phyloP scores from a whole-genome alignment of 1,140 invertebrate genomes.

The Zaprionus ghesquierei region DNA sequence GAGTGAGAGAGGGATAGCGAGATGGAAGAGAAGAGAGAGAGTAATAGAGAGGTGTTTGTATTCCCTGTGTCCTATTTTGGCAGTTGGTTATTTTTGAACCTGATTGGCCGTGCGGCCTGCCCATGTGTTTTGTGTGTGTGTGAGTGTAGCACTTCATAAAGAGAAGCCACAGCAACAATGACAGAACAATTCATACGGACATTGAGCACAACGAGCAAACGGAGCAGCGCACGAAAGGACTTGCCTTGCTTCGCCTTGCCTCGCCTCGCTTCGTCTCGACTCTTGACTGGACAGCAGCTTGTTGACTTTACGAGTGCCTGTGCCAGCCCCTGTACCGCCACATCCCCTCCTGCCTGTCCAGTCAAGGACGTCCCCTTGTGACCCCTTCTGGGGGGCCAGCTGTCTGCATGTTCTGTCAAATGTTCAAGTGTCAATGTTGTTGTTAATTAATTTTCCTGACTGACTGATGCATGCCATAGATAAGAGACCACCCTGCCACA shows the following conservation, averaged over 20 bases:
- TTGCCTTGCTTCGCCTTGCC: conserved; percentile 35
- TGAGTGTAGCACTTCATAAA: conserved; percentile 21
- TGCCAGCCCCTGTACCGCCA: too few species aligned
- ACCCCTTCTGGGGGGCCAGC: conserved; percentile 1
- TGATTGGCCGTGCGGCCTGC: conserved; percentile 26
- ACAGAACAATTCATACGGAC: conserved; percentile 45
- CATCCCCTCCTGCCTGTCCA: not conserved
- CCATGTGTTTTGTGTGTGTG: not conserved
- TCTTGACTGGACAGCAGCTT: conserved; percentile 65
- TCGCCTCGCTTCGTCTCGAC: conserved; percentile 40
- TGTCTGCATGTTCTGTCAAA: conserved; percentile 68
- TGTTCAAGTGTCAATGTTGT: conserved; percentile 79
- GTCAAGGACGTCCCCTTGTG: not conserved
- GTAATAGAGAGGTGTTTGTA: not conserved
- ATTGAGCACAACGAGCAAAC: conserved; percentile 25
- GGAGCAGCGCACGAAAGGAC: conserved; percentile 47
- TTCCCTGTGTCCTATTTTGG: not conserved
- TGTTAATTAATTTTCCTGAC: conserved; percentile 77
- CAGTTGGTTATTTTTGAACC: conserved; percentile 43
- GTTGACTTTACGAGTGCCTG: conserved; percentile 71
- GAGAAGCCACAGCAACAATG: conserved; percentile 44
- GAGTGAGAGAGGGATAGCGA: not conserved
- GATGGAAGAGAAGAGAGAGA: too few species aligned
- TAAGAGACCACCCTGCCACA: conserved; percentile 37
- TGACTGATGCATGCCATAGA: conserved; percentile 78